These are phyloP conservation scores for Drosophila prostipennis DNA, from an alignment of 2,888 invertebrate genomes.

Conservation along the genomic window DNA sequence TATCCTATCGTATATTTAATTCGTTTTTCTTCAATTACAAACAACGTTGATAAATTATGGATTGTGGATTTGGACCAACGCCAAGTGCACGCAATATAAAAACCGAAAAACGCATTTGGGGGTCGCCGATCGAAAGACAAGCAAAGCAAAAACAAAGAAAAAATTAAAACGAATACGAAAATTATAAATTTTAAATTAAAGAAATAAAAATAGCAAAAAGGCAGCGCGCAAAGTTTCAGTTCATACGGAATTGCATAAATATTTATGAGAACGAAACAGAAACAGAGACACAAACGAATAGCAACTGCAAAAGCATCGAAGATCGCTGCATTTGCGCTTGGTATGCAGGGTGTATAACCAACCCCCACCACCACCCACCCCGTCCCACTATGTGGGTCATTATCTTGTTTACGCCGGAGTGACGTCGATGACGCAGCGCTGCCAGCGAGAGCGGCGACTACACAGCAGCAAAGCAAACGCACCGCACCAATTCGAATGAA, in stretches of 20 bases:
- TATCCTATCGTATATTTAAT: neutral
- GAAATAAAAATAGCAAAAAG: slow-evolving; percentile 21
- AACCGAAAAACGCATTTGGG: slow-evolving; percentile 39
- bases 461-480: slow-evolving; percentile 13
- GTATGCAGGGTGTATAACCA: slow-evolving; percentile 47
- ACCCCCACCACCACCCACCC: neutral
- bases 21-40: slow-evolving; percentile 40
- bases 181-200: slow-evolving; percentile 16
- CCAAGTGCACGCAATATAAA: slow-evolving; percentile 47
- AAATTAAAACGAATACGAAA: no score
- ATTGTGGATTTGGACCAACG: slow-evolving; percentile 54
- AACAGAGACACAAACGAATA: slow-evolving; percentile 2
- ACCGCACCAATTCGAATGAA: slow-evolving; percentile 18
- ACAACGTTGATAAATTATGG: slow-evolving; percentile 59
- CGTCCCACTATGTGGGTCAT: slow-evolving; percentile 68
- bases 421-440: slow-evolving; percentile 49
- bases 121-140: slow-evolving; percentile 40
- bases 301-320: slow-evolving; percentile 15
- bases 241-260: slow-evolving; percentile 31
- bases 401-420: slow-evolving; percentile 72
- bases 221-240: slow-evolving; percentile 21
- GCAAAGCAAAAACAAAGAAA: slow-evolving; percentile 12
- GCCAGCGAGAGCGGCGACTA: slow-evolving; percentile 16
- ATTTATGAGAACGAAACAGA: slow-evolving; percentile 22
- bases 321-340: slow-evolving; percentile 46